Conservation (phyloP, 2,113 vertebrate genomes). For the Crotophaga sulcirostris region DNA sequence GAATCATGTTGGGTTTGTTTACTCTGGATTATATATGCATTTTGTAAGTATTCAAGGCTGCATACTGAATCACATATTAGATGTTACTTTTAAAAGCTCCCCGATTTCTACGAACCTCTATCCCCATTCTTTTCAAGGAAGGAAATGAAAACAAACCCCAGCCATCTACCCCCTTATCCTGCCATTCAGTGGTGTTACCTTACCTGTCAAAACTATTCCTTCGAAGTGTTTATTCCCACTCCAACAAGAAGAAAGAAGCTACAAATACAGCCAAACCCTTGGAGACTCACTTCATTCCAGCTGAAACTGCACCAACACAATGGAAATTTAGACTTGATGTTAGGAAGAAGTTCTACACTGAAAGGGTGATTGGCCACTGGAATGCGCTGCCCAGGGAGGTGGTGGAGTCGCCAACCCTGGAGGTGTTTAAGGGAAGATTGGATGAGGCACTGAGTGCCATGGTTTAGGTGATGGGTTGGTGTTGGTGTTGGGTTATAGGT, state of each 20-base stretch:
- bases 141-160: background rate
- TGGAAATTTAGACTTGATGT: too few species aligned
- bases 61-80: background rate
- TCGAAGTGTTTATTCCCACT: background rate
- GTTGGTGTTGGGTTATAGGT: too few species aligned
- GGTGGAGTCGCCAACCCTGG: too few species aligned
- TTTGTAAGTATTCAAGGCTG: background rate
- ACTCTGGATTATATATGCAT: background rate
- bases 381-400: too few species aligned
- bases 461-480: too few species aligned
- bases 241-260: background rate
- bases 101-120: background rate
- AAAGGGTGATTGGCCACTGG: too few species aligned
- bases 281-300: background rate
- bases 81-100: slow-evolving; percentile 13
- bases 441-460: too few species aligned
- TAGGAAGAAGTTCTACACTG: too few species aligned
- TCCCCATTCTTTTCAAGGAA: background rate
- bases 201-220: background rate
- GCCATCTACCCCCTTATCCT: background rate
- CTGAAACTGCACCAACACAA: background rate
- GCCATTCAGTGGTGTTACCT: background rate
- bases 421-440: too few species aligned
- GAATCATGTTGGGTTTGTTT: slow-evolving; percentile 8
- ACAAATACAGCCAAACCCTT: background rate